Evolutionary conservation across 2,797 vertebrate species (phyloP), one percentile per base, ranked within the genome.

Genomic region (Leuciscus waleckii): DNA sequence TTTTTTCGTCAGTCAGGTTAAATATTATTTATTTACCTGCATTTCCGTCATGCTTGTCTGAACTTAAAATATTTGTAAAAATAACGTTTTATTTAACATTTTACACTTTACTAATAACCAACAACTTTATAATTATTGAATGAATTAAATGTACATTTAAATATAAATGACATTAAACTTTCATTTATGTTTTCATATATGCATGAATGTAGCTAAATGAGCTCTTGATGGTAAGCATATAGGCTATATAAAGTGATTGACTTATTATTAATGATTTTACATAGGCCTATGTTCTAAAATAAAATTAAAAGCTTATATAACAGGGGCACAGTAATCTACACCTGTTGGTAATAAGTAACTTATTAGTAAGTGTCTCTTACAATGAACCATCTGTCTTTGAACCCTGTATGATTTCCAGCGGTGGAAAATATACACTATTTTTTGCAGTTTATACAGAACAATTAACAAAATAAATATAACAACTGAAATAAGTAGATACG

Each of bases 321-420:
- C 46, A n/a, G 5, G 32, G 29, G 11, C 54, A 26, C 43, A 41
- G 46, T 41, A 41, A 63, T 65, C 85, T 86, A n/a, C 67, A 83
- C 74, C 80, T 83, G 81, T 54, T 73, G 68, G 21, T 92, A 93
- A 94, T 94, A 91, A 85, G 92, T 94, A 14, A 94, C 93, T 74
- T 76, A 92, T 91, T 84, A 89, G 89, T 77, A 70, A 82, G 87
- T 35, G 65, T 86, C 79, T 37, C 85, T 85, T 88, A 88, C 86
- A 69, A n/a, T 87, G 88, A 93, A 90, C 91, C 90, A 26, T 32
- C 86, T 89, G 92, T 92, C 89, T 84, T 86, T 93, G 91, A 92
- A 93, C 79, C 79, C 46, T 68, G 26, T 6, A 49, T 65, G 13
- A 75, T 2, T 21, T 29, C 19, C 35, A 56, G 46, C 39, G n/a